Conservation (phyloP, 2,888 invertebrate species). For the Nebria salina region DNA sequence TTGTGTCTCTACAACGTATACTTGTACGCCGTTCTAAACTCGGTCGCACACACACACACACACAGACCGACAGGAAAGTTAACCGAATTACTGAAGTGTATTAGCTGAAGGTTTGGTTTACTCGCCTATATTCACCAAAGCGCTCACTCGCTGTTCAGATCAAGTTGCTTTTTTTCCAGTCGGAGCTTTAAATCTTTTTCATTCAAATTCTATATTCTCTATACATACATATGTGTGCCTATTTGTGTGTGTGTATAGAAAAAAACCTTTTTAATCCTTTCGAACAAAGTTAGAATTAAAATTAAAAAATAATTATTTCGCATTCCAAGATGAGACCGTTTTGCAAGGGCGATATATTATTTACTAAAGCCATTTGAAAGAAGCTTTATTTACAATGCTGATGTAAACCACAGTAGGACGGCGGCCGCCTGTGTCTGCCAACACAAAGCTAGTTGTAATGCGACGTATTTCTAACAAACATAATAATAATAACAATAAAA, state of each 20-base stretch:
- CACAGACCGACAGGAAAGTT: neutral
- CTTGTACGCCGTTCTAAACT: neutral
- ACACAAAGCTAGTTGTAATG: no score
- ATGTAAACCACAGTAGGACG: no score
- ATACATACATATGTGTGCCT: neutral
- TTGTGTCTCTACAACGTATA: no score
- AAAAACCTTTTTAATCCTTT: no score
- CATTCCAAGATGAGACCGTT: no score
- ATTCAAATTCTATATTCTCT: neutral
- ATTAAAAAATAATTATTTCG: no score
- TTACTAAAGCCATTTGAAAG: no score
- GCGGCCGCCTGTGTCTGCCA: no score
- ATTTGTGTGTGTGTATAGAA: neutral
- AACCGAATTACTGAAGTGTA: constrained; percentile 15
- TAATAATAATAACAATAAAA: neutral
- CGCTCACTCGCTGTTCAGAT: no score
- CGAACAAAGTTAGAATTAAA: no score
- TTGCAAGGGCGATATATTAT: no score
- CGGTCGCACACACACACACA: neutral
- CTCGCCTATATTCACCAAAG: neutral
- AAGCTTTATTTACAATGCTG: no score
- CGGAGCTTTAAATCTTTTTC: neutral
- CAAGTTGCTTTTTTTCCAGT: neutral
- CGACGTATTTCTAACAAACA: neutral
- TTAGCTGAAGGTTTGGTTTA: constrained; percentile 6